Evolutionary conservation across 2,888 invertebrate genomes (phyloP).

Genomic region (Pristionchus exspectatus): DNA sequence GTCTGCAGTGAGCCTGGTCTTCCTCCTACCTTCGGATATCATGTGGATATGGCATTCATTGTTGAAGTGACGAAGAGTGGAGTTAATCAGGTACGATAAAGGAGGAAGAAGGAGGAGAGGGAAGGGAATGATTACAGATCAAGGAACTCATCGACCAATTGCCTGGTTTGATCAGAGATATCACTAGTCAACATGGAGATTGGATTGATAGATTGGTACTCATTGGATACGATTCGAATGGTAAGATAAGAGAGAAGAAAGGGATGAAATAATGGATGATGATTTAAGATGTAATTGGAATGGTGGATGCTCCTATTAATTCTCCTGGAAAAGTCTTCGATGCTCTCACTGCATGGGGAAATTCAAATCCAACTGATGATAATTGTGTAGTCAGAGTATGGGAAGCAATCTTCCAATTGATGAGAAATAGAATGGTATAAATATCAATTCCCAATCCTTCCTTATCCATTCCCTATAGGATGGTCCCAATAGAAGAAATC

Average conservation of each 20-base stretch:
- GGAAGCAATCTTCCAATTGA: constrained; percentile 13
- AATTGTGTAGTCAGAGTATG: constrained; percentile 31
- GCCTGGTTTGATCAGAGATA: constrained; percentile 28
- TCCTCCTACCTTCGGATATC: constrained; percentile 44
- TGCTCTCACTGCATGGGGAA: not conserved
- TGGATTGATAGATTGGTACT: constrained; percentile 48
- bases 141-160: not conserved
- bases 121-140: constrained; percentile 8
- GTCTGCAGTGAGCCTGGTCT: not conserved
- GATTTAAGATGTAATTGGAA: constrained; percentile 26
- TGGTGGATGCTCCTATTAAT: not conserved
- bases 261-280: not conserved
- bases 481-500: not conserved
- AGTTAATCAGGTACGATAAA: not conserved
- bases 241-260: not conserved
- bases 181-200: constrained; percentile 22
- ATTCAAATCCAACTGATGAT: constrained; percentile 43
- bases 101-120: not conserved
- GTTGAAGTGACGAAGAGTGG: constrained; percentile 49
- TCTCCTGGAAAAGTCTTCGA: not conserved
- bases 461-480: not conserved
- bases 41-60: constrained; percentile 52
- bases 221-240: constrained; percentile 35
- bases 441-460: not conserved
- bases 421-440: not conserved